phyloP scores from a whole-genome alignment of 2,888 invertebrate genomes.

The Tromatobia lineatoria region DNA sequence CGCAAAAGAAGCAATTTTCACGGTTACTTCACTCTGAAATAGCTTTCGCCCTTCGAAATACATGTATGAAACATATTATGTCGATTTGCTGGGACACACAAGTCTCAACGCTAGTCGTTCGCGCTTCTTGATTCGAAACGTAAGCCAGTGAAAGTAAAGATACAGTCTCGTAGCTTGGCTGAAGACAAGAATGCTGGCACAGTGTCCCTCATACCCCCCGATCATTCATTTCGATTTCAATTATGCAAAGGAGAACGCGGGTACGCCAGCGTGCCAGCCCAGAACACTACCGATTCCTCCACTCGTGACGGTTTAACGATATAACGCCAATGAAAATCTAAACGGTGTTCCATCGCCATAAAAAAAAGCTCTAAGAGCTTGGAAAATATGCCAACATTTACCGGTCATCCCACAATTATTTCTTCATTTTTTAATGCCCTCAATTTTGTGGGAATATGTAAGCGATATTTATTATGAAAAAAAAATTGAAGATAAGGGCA shows the following conservation, averaged over 20 bases:
- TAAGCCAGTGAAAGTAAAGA: conserved; percentile 78
- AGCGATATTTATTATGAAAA: too few species aligned
- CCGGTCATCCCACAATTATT: not conserved
- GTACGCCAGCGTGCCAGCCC: conserved; percentile 29
- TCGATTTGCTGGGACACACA: conserved; percentile 27
- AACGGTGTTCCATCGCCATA: not conserved
- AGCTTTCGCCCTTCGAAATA: conserved; percentile 40
- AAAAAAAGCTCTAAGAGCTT: too few species aligned
- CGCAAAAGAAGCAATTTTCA: not conserved
- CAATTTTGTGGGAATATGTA: too few species aligned
- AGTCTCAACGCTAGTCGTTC: conserved; percentile 47
- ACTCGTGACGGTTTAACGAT: not conserved
- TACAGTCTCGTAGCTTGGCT: conserved; percentile 71
- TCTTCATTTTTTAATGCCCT: too few species aligned
- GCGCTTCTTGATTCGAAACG: conserved; percentile 67
- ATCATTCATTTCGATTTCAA: conserved; percentile 65
- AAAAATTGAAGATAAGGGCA: too few species aligned
- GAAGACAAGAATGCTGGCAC: conserved; percentile 70
- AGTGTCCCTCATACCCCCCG: conserved; percentile 61
- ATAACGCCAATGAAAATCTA: conserved; percentile 12
- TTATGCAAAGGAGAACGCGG: conserved; percentile 49
- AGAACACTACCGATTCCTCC: conserved; percentile 5
- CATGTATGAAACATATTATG: conserved; percentile 47
- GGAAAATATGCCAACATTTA: not conserved
- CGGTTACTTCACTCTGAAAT: too few species aligned